Evolutionary conservation across 1,140 invertebrate genomes (phyloP).

Genomic region (Aphelenchoides besseyi): DNA sequence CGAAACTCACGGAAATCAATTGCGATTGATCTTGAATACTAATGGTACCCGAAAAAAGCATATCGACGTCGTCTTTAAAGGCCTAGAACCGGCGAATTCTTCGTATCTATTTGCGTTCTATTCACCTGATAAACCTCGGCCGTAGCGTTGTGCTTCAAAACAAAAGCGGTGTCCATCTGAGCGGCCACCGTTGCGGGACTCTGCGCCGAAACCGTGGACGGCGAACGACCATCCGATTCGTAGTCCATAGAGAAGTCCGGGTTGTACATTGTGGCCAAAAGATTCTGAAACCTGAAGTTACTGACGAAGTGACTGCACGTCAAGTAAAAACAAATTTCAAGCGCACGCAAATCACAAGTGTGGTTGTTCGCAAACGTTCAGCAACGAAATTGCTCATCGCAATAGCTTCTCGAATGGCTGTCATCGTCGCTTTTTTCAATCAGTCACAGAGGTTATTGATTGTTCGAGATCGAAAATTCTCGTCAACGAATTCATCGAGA

Average conservation of each 20-base stretch:
- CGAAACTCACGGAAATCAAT: constrained; percentile 40
- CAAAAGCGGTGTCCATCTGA: constrained; percentile 45
- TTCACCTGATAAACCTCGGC: constrained; percentile 57
- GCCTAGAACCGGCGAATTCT: constrained; percentile 29
- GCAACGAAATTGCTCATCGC: too few relatives aligned
- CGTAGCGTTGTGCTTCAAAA: constrained; percentile 53
- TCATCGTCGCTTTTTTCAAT: neutral
- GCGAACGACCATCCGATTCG: constrained; percentile 21
- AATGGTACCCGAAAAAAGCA: constrained; percentile 46
- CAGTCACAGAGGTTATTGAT: too few relatives aligned
- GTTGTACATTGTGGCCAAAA: constrained; percentile 6
- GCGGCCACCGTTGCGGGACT: constrained; percentile 34
- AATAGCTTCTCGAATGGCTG: neutral
- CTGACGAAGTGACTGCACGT: neutral
- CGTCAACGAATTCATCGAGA: too few relatives aligned
- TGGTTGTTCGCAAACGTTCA: neutral
- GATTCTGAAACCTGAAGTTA: neutral
- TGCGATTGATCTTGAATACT: constrained; percentile 42
- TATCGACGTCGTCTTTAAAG: constrained; percentile 60
- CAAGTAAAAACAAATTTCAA: neutral
- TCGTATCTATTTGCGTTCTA: neutral
- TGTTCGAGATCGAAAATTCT: too few relatives aligned
- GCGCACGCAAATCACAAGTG: neutral
- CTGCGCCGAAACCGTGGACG: constrained; percentile 4
- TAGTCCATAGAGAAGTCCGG: constrained; percentile 27